A percentile compares a stretch with the other conserved stretches of the same genome.
Conservation (phyloP, 2,113 vertebrate species). For the Hyperopisus bebe region DNA sequence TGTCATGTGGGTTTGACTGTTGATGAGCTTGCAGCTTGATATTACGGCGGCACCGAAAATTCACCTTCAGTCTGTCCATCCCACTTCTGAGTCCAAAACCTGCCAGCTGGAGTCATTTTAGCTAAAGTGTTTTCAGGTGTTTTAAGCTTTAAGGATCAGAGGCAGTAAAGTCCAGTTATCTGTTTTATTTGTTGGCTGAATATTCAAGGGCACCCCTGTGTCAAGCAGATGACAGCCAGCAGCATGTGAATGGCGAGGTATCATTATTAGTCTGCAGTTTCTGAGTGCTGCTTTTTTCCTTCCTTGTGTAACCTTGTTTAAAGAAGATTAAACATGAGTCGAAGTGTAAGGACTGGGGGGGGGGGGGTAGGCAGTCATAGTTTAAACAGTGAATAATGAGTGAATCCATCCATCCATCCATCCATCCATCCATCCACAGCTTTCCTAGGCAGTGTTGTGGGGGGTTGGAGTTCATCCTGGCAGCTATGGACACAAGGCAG, state of each 20-base stretch:
- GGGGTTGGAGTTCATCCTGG: background rate
- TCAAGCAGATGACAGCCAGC: background rate
- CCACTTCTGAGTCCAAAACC: background rate
- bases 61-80: background rate
- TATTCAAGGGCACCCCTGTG: background rate
- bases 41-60: background rate
- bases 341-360: background rate
- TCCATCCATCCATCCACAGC: background rate
- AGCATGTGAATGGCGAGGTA: background rate
- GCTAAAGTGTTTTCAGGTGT: background rate
- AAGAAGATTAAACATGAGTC: background rate
- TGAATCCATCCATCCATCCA: background rate
- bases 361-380: background rate
- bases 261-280: background rate
- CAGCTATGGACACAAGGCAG: background rate
- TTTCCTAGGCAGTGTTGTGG: background rate
- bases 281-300: background rate
- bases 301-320: background rate
- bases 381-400: background rate
- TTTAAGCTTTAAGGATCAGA: background rate
- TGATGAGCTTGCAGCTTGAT: background rate
- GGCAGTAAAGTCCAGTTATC: background rate
- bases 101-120: background rate
- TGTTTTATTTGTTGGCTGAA: background rate
- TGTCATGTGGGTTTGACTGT: background rate